Evolutionary conservation across 2,113 vertebrate genomes (phyloP), one percentile per base, ranked within the genome.

Genomic region (Hiodon tergisus): DNA sequence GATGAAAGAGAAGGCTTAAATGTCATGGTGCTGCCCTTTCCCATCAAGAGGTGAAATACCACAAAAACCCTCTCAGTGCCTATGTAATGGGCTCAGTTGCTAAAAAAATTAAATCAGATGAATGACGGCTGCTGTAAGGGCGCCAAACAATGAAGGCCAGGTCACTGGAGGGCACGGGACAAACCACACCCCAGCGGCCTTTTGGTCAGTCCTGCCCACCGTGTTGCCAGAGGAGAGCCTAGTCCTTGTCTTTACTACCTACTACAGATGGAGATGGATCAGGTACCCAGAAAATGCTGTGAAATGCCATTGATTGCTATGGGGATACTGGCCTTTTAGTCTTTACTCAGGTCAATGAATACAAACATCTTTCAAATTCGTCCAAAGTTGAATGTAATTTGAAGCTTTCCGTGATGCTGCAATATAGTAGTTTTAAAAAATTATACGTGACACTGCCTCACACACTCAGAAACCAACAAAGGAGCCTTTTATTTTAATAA

Each of bases 11-110:
- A 50, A 31, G 53, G 13, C 11, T 78, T 69, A 74, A 61, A 67
- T 53, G 66, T 69, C 67, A 16, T 54, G 5, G 61, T 67, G 51
- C 57, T 68, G 16, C 31, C 58, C 6, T 51, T 16, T 14, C 69
- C 58, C 67, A 51, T 4, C 9, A 47, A 62, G 73, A 79, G n/a
- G 59, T 58, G 57, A 69, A 77, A 14, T 61, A 61, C 46, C 48
- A 31, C 47, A 54, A 67, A 81, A 67, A 70, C 71, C 67, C 61
- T 65, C 70, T 66, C n/a, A 69, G 63, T 55, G 58, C 48, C 76
- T 70, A 55, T 73, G 69, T 72, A 69, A 78, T 77, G 54, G 6
- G 4, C 50, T 54, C 70, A 68, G 69, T 55, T 77, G 55, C 69
- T 63, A 17, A 47, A 62, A 69, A 13, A 31, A n/a, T 16, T 69